These are phyloP conservation scores for Apocheima hispidaria DNA, from an alignment of 2,888 invertebrate species.

Conservation along the genomic window DNA sequence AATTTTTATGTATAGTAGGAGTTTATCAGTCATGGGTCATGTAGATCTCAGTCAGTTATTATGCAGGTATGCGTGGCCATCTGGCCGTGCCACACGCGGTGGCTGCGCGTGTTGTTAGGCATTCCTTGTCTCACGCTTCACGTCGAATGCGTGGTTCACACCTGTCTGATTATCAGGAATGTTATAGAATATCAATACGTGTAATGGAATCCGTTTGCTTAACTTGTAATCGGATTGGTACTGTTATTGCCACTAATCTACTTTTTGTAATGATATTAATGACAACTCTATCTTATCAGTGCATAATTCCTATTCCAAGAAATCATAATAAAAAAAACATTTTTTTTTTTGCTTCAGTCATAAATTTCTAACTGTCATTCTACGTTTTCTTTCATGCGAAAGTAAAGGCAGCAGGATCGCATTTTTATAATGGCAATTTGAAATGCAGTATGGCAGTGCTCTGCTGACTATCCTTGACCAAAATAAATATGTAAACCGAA, in stretches of 20 bases:
- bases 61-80: conserved; percentile 66
- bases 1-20: not conserved
- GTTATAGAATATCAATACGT: conserved; percentile 42
- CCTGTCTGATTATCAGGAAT: conserved; percentile 51
- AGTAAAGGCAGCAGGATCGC: too few relatives aligned
- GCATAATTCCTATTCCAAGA: not conserved
- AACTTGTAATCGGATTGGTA: conserved; percentile 1
- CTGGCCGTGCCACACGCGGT: conserved; percentile 72
- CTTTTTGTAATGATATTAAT: not conserved
- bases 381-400: too few relatives aligned
- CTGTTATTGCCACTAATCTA: conserved; percentile 3
- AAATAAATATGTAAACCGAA: too few relatives aligned
- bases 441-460: too few relatives aligned
- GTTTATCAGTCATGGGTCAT: conserved; percentile 2
- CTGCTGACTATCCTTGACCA: too few relatives aligned
- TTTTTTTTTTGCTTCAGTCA: too few relatives aligned
- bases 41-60: conserved; percentile 47
- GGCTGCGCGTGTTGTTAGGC: conserved; percentile 67
- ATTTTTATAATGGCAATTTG: too few relatives aligned
- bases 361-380: too few relatives aligned
- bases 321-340: not conserved
- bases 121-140: conserved; percentile 62
- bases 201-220: conserved; percentile 27
- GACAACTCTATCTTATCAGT: not conserved
- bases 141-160: conserved; percentile 60